Evolutionary conservation across 2,113 vertebrate species (phyloP), one percentile per base, ranked within the genome.

Genomic region (Brachyhypopomus occidentalis): DNA sequence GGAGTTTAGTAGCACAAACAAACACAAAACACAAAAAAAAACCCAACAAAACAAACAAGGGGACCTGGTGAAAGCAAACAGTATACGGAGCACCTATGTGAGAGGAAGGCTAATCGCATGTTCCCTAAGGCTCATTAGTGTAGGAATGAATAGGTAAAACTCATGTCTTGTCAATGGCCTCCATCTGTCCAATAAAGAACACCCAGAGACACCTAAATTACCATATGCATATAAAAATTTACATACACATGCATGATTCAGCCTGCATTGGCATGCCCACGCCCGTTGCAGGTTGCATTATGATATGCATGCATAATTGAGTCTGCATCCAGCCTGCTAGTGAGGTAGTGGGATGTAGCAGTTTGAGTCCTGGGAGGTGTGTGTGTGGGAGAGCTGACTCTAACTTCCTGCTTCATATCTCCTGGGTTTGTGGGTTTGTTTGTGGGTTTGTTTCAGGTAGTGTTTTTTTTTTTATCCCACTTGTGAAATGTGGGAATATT

Each of bases 191-290:
- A 69, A 70, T 55, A 23, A 62, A 77, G 75, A 20, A 27, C 11
- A 73, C 60, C 23, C 19, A 11, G 55, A 58, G 52, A 48, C 60
- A 77, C 66, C 73, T 22, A 48, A 34, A 84, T 84, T 81, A 77
- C 60, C 74, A 84, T 81, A 78, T n/a, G 8, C 52, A 81, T 84
- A 34, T 70, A 84, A 77, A 67, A 8, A 52, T 52, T 52, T 52
- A 52, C 45, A 52, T 52, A 52, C 12, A 52, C 45, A 14, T 14
- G 12, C 45, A 52, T 14, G 45, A 52, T 52, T 52, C 45, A 52
- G 9, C 12, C 45, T 52, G 45, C 45, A 52, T 14, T 52, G 9
- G 12, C 45, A 52, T 52, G 45, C 45, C 45, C 45, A 52, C 12
- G 3, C 12, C 45, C 45, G 14, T 2, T 52, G 45, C 45, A 52